phyloP scores from a whole-genome alignment of 2,888 invertebrate genomes.

The Taenaris catops region DNA sequence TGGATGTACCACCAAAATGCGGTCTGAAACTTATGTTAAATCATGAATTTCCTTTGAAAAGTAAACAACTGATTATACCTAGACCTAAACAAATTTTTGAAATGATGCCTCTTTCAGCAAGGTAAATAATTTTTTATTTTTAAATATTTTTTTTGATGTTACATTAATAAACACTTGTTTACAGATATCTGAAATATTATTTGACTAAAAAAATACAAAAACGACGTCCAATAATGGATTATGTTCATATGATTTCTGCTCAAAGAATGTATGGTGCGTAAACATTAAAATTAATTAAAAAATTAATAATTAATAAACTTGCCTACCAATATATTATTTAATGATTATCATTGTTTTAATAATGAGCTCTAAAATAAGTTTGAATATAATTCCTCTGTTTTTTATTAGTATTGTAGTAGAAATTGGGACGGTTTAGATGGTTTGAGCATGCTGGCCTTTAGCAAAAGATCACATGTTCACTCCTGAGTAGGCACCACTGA shows the following conservation, averaged over 20 bases:
- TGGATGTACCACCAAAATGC: slow-evolving; percentile 77
- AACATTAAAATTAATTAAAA: too few species aligned
- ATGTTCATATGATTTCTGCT: slow-evolving; percentile 83
- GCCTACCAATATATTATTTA: too few species aligned
- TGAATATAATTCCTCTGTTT: too few species aligned
- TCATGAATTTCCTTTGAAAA: slow-evolving; percentile 87
- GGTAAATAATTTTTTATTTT: slow-evolving; percentile 65
- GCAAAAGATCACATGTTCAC: too few species aligned
- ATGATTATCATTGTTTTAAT: too few species aligned
- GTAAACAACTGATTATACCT: slow-evolving; percentile 83
- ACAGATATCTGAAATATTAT: slow-evolving; percentile 87
- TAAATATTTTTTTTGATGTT: neutral
- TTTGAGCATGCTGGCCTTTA: too few species aligned
- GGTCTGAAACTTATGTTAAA: slow-evolving; percentile 87
- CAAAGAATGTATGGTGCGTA: slow-evolving; percentile 91
- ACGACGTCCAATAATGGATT: slow-evolving; percentile 89
- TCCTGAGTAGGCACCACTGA: too few species aligned
- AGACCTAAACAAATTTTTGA: slow-evolving; percentile 84
- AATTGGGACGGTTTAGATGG: too few species aligned
- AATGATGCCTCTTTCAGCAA: slow-evolving; percentile 84
- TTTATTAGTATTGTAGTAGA: too few species aligned
- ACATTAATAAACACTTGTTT: slow-evolving; percentile 31
- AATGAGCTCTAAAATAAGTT: too few species aligned
- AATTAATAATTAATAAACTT: too few species aligned
- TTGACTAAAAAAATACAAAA: slow-evolving; percentile 82